Conservation (phyloP, 2,113 vertebrate species). For the Zingel zingel region DNA sequence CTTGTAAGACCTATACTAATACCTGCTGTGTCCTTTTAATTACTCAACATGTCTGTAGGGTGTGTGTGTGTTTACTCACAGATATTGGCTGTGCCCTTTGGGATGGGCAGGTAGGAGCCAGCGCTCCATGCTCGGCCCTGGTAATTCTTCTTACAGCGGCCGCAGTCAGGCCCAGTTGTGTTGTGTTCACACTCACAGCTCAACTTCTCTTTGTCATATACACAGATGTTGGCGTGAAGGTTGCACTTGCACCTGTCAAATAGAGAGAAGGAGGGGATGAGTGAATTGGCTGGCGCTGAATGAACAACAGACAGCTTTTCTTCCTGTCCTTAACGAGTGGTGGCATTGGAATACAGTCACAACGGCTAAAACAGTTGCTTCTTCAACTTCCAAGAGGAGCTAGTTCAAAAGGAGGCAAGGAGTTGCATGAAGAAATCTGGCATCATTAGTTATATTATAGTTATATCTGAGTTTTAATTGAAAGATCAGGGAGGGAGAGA, state of each 20-base stretch:
- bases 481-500: conserved; percentile 30
- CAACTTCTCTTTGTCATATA: conserved; percentile 95
- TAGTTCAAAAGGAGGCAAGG: conserved; percentile 65
- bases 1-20: not conserved
- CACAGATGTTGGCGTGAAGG: conserved; percentile 97
- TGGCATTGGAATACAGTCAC: conserved; percentile 58
- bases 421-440: conserved; percentile 61
- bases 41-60: conserved; percentile 1
- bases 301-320: conserved; percentile 35
- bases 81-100: conserved; percentile 98
- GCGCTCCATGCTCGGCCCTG: conserved; percentile 96
- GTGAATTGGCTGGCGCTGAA: conserved; percentile 22
- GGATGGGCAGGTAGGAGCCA: conserved; percentile 98
- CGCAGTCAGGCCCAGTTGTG: conserved; percentile 98
- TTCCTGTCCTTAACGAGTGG: conserved; percentile 71
- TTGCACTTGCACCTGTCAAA: conserved; percentile 96
- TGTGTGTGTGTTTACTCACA: conserved; percentile 89
- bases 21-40: conserved; percentile 6
- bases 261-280: conserved; percentile 5
- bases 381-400: conserved; percentile 60
- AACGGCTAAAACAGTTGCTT: conserved; percentile 30
- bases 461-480: conserved; percentile 77
- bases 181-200: conserved; percentile 99
- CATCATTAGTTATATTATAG: too few species aligned
- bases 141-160: conserved; percentile 97